These are phyloP conservation scores for Ephestia elutella DNA, from an alignment of 1,140 invertebrate species.

Conservation along the genomic window DNA sequence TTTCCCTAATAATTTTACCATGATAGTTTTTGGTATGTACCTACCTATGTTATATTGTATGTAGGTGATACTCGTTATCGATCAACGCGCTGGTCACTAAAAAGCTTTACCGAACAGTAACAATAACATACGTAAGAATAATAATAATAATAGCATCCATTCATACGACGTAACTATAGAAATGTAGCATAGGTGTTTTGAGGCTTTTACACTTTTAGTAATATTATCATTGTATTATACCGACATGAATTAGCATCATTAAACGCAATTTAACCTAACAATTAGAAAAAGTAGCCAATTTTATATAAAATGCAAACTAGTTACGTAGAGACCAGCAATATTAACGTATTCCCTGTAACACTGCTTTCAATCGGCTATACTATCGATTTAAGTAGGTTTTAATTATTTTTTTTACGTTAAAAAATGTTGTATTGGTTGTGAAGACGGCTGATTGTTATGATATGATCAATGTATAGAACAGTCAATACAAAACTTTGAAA, in stretches of 20 bases:
- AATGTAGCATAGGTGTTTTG: constrained; percentile 64
- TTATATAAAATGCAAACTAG: constrained; percentile 32
- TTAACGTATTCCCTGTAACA: constrained; percentile 9
- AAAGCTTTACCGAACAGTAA: constrained; percentile 66
- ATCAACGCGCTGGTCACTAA: constrained; percentile 18
- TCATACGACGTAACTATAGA: constrained; percentile 37
- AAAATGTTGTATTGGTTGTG: constrained; percentile 34
- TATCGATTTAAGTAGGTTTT: constrained; percentile 17
- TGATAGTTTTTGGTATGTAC: background rate
- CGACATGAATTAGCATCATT: constrained; percentile 46
- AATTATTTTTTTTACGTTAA: constrained; percentile 24
- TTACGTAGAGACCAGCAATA: constrained; percentile 4
- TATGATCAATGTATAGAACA: constrained; percentile 29
- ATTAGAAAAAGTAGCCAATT: constrained; percentile 43
- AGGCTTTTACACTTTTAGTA: constrained; percentile 68
- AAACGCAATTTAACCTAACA: constrained; percentile 32
- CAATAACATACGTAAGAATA: constrained; percentile 67
- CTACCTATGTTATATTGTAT: background rate
- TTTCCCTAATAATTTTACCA: background rate
- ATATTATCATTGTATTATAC: constrained; percentile 62
- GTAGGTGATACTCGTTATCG: constrained; percentile 16
- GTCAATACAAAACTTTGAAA: constrained; percentile 21
- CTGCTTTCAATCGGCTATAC: constrained; percentile 24
- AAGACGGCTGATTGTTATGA: constrained; percentile 33
- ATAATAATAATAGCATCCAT: constrained; percentile 39